Evolutionary conservation across 2,113 vertebrate species (phyloP).

Genomic region (Ammospiza nelsoni): DNA sequence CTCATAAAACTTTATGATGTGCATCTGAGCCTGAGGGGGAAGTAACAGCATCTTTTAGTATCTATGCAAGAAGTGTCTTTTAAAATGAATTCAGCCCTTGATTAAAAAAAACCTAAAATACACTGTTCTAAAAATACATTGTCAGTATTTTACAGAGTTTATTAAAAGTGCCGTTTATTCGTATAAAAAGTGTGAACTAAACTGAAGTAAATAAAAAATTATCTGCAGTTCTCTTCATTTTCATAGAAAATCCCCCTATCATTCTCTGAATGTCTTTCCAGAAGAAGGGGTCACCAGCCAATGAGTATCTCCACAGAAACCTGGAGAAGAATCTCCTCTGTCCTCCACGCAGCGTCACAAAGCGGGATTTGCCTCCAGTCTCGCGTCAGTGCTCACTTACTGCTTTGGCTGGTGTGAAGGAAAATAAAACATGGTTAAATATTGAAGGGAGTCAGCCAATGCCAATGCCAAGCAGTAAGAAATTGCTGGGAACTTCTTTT

Average conservation of each 20-base stretch:
- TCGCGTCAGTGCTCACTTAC: slow-evolving; percentile 82
- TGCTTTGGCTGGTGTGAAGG: slow-evolving; percentile 86
- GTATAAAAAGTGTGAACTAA: slow-evolving; percentile 80
- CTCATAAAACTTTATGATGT: background rate
- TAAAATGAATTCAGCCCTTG: slow-evolving; percentile 63
- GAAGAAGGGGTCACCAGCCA: background rate
- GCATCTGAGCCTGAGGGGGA: slow-evolving; percentile 38
- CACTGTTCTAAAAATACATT: slow-evolving; percentile 72
- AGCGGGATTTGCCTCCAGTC: background rate
- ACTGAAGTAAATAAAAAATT: slow-evolving; percentile 42
- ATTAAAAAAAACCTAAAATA: slow-evolving; percentile 72
- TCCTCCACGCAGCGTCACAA: background rate
- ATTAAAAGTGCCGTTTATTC: slow-evolving; percentile 86
- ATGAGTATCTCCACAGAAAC: background rate
- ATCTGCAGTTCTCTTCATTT: slow-evolving; percentile 38
- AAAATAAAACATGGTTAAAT: slow-evolving; percentile 66
- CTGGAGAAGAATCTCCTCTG: slow-evolving; percentile 19
- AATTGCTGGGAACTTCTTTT: background rate
- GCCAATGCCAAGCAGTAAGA: background rate
- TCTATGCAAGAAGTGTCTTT: background rate
- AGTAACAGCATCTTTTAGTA: slow-evolving; percentile 17
- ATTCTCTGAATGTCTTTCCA: background rate
- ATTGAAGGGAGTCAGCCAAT: background rate
- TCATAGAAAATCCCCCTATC: slow-evolving; percentile 24
- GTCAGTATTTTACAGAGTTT: slow-evolving; percentile 78